Evolutionary conservation across 2,888 invertebrate species (phyloP), one percentile per base, ranked within the genome.

Genomic region (Deilephila porcellus): DNA sequence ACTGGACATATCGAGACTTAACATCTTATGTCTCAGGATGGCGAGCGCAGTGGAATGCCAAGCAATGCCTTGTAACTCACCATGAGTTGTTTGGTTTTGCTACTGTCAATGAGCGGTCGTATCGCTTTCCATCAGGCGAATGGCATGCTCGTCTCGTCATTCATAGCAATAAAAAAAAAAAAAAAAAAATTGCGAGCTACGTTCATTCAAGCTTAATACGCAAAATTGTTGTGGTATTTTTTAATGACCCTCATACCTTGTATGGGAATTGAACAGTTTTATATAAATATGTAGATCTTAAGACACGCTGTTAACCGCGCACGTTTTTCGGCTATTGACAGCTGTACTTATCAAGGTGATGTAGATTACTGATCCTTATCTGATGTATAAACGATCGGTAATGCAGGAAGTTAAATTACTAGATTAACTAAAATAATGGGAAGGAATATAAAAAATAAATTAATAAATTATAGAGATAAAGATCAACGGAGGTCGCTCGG

Each of bases 361-460:
- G 62, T 53, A 29, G 62, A 52, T 62, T 72, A 72, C 32, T 32
- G 71, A 72, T 72, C 32, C 29, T 62, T 71, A 71, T 79, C 76
- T 77, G 80, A 77, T 77, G 74, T 75, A 79, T 78, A 78, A 72
- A 75, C 77, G 74, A 80, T 78, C 77, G 77, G 74, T 77, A 79
- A 79, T 82, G 81, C 78, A 80, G 81, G 82, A 80, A 80, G 78
- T 82, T 77, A 78, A 76, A 74, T 75, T 20, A 62, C 76, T 76
- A 70, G 76, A 72, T 76, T 76, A 78, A 79, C 74, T 78, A 79
- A 84, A 80, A 80, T 81, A 82, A 80, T 81, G 81, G 85, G 86
- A 85, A 83, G 86, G 83, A 85, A 86, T 85, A 86, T 87, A 80
- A 83, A 78, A 85, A 85, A 87, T 85, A 76, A n/a, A n/a, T n/a